These are phyloP conservation scores for Porites lobata DNA, from an alignment of 92 coral and sea anemone genomes.

Conservation along the genomic window DNA sequence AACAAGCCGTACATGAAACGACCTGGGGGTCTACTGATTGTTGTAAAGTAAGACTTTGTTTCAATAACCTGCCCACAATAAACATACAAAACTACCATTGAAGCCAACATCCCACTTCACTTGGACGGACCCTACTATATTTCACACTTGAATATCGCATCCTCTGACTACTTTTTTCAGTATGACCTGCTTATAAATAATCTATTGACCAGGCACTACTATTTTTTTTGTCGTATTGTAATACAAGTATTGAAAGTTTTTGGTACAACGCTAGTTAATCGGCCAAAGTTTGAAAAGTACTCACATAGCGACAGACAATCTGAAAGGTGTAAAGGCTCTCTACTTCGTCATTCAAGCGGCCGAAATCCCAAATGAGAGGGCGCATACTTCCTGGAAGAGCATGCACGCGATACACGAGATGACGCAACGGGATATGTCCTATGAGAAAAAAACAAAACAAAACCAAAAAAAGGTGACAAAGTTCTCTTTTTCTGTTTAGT, in stretches of 20 bases:
- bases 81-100: too few relatives aligned
- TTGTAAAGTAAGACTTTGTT: too few relatives aligned
- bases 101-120: too few relatives aligned
- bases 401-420: conserved; percentile 85
- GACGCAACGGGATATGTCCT: conserved; percentile 84
- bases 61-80: too few relatives aligned
- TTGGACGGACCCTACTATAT: too few relatives aligned
- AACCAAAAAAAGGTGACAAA: neutral
- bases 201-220: neutral
- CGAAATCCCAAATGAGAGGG: conserved; percentile 85
- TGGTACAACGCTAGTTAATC: too few relatives aligned
- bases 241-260: too few relatives aligned
- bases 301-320: conserved; percentile 73
- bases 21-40: too few relatives aligned
- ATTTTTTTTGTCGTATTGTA: too few relatives aligned
- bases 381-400: conserved; percentile 85
- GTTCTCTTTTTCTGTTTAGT: neutral
- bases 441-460: neutral
- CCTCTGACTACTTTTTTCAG: too few relatives aligned
- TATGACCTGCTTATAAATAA: neutral
- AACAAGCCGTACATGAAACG: too few relatives aligned
- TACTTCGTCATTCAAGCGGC: conserved; percentile 74
- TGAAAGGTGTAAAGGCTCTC: conserved; percentile 74
- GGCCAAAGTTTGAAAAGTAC: neutral
- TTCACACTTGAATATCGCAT: too few relatives aligned